Percentiles rank a stretch among this genome's conserved stretches.
These are phyloP conservation scores for Chrysoperla carnea DNA, from an alignment of 1,140 invertebrate species.

Conservation along the genomic window DNA sequence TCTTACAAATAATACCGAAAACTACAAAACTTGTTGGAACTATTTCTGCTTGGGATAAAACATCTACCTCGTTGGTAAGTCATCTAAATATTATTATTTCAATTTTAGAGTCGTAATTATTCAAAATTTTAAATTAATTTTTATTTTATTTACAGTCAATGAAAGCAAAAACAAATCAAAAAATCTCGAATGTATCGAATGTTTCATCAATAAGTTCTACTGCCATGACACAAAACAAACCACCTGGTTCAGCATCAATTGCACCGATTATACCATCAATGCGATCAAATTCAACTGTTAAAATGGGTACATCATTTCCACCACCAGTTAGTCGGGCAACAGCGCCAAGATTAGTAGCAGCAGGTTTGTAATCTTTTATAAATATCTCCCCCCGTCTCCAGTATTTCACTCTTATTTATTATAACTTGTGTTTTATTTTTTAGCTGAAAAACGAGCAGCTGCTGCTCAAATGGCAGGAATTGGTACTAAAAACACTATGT, in stretches of 20 bases:
- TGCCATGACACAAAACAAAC: constrained; percentile 9
- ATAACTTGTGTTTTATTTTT: constrained; percentile 7
- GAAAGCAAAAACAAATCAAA: background rate
- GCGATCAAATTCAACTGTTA: constrained; percentile 20
- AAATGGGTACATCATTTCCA: constrained; percentile 20
- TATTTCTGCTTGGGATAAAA: constrained; percentile 35
- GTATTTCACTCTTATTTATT: background rate
- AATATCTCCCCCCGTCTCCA: background rate
- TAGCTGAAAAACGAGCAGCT: constrained; percentile 24
- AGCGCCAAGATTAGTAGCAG: constrained; percentile 30
- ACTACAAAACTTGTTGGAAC: constrained; percentile 31
- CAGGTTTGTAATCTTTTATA: constrained; percentile 19
- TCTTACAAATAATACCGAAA: constrained; percentile 64
- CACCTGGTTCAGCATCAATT: constrained; percentile 11
- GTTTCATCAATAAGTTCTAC: constrained; percentile 1
- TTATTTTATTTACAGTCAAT: background rate
- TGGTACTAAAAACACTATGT: constrained; percentile 22
- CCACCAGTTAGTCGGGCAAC: constrained; percentile 24
- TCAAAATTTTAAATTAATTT: constrained; percentile 3
- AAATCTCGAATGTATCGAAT: background rate
- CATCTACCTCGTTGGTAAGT: constrained; percentile 9
- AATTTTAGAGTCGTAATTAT: background rate
- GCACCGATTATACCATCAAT: constrained; percentile 21
- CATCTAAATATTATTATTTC: constrained; percentile 13
- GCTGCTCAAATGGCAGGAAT: constrained; percentile 25